Percentiles rank a stretch among this genome's conserved stretches.
These are phyloP conservation scores for Amblyteles armatorius DNA, from an alignment of 2,888 invertebrate genomes.

Conservation along the genomic window DNA sequence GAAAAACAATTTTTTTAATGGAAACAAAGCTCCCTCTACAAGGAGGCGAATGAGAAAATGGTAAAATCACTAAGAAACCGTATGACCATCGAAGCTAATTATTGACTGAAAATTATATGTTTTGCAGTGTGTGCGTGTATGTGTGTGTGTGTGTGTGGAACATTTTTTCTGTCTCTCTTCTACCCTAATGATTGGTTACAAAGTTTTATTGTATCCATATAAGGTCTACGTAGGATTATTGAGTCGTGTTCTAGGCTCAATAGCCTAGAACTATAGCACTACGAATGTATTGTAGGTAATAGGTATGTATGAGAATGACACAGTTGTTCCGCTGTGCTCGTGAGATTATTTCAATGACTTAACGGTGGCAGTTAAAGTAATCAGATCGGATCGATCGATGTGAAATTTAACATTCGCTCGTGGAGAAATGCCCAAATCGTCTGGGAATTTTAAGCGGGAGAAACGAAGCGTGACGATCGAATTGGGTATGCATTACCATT, in stretches of 20 bases:
- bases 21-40: neutral
- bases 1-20: neutral
- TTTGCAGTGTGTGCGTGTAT: neutral
- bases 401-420: neutral
- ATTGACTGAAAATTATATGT: conserved; percentile 57
- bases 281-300: conserved; percentile 3
- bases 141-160: conserved; percentile 3
- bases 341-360: neutral
- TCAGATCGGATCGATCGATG: neutral
- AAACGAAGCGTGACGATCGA: neutral
- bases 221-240: conserved; percentile 50
- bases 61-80: conserved; percentile 44
- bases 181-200: conserved; percentile 72
- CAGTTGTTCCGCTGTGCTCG: neutral
- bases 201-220: conserved; percentile 72
- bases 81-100: conserved; percentile 58
- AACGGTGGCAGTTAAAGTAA: neutral
- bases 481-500: neutral
- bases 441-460: neutral
- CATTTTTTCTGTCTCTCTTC: conserved; percentile 65
- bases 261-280: neutral
- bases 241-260: neutral
- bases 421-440: neutral
- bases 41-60: conserved; percentile 23
- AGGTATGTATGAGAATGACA: neutral